phyloP scores from a whole-genome alignment of 2,888 invertebrate species.

The Polydrusus pterygomalis region DNA sequence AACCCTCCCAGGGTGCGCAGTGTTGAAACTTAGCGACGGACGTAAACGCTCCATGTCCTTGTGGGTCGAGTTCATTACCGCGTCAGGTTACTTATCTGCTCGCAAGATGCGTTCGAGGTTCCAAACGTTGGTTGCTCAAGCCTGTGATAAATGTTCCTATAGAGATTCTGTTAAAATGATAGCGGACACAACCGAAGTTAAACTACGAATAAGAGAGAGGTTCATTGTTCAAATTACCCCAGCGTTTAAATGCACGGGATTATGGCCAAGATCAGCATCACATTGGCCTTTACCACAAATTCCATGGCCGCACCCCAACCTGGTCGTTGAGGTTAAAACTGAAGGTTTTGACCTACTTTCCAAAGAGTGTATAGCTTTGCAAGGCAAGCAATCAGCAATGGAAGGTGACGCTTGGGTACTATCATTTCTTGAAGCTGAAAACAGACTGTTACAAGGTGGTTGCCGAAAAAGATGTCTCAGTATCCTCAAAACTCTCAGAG shows the following conservation, averaged over 20 bases:
- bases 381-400: constrained; percentile 83
- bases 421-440: constrained; percentile 86
- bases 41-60: constrained; percentile 90
- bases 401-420: constrained; percentile 92
- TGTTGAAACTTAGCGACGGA: constrained; percentile 88
- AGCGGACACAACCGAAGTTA: constrained; percentile 87
- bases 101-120: constrained; percentile 90
- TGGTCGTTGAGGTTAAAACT: constrained; percentile 86
- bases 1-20: constrained; percentile 87
- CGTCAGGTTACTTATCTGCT: constrained; percentile 88
- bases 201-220: constrained; percentile 83
- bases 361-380: constrained; percentile 80
- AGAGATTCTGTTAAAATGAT: constrained; percentile 88
- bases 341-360: constrained; percentile 89
- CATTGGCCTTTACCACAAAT: constrained; percentile 88
- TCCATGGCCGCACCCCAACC: constrained; percentile 87
- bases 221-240: constrained; percentile 89
- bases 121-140: constrained; percentile 84
- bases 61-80: constrained; percentile 95
- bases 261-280: constrained; percentile 88
- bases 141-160: constrained; percentile 87
- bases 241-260: constrained; percentile 87
- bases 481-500: constrained; percentile 85
- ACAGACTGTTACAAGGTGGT: constrained; percentile 81
- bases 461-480: constrained; percentile 81